These are phyloP conservation scores for Protophormia terraenovae DNA, from an alignment of 2,888 invertebrate genomes.

Conservation along the genomic window DNA sequence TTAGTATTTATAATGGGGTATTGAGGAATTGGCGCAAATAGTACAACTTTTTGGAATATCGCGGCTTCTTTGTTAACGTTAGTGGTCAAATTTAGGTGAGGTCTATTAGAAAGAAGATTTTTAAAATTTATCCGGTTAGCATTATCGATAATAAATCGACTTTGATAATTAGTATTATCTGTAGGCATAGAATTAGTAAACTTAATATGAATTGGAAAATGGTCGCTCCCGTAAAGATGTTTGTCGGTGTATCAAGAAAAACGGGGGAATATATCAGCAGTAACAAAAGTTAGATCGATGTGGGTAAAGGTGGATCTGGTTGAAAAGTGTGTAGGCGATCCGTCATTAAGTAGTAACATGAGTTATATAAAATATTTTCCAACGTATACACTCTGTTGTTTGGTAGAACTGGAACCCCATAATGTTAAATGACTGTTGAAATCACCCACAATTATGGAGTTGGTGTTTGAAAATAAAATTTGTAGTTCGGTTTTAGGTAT, in stretches of 20 bases:
- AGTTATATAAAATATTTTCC: neutral
- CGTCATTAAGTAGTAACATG: neutral
- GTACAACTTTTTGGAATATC: slow-evolving; percentile 3
- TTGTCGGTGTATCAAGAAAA: slow-evolving; percentile 27
- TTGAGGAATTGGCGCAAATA: neutral
- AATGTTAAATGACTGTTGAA: neutral
- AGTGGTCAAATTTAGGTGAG: neutral
- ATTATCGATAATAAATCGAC: neutral
- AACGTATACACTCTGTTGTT: neutral
- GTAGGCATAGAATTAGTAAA: neutral
- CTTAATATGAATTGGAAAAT: slow-evolving; percentile 40
- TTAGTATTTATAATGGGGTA: neutral
- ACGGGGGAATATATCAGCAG: neutral
- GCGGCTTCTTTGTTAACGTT: slow-evolving; percentile 40
- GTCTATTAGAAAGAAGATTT: too few relatives aligned
- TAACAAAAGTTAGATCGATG: slow-evolving; percentile 16
- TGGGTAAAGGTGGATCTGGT: too few relatives aligned
- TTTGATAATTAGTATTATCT: neutral
- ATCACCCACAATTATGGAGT: neutral
- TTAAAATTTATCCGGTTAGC: slow-evolving; percentile 8
- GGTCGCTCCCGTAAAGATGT: slow-evolving; percentile 45
- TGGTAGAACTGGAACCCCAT: neutral
- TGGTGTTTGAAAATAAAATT: neutral
- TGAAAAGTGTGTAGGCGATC: too few relatives aligned
- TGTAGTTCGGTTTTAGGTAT: neutral